Percentiles rank a stretch among this genome's conserved stretches.
phyloP scores from a whole-genome alignment of 2,888 invertebrate genomes.

The Drosophila eohydei region DNA sequence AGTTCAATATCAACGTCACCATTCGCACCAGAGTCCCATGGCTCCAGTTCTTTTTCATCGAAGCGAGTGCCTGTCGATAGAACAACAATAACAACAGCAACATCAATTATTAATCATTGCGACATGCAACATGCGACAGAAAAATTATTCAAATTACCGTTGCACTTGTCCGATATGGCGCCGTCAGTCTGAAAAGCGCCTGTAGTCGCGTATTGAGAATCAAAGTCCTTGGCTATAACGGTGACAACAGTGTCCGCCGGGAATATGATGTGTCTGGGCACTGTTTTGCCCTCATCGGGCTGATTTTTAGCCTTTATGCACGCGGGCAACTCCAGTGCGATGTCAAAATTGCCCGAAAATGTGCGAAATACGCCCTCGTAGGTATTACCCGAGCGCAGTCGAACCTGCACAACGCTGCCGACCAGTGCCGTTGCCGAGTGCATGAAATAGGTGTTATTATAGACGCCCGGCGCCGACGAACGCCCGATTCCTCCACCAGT shows the following conservation, averaged over 20 bases:
- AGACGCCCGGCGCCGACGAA: conserved; percentile 92
- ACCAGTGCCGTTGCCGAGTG: conserved; percentile 94
- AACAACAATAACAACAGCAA: background rate
- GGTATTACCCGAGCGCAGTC: conserved; percentile 92
- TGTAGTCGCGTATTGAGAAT: conserved; percentile 94
- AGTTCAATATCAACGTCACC: conserved; percentile 88
- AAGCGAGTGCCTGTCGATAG: conserved; percentile 76
- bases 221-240: conserved; percentile 93
- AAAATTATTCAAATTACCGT: conserved; percentile 86
- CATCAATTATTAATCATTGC: background rate
- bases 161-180: conserved; percentile 93
- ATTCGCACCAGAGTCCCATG: conserved; percentile 91
- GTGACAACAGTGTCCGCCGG: conserved; percentile 93
- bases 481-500: conserved; percentile 84
- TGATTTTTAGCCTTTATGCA: conserved; percentile 85
- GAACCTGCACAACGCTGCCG: conserved; percentile 92
- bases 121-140: too few species aligned
- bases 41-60: conserved; percentile 91
- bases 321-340: conserved; percentile 94
- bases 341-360: conserved; percentile 94
- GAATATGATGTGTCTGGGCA: conserved; percentile 87
- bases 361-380: conserved; percentile 97
- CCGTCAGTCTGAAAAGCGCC: conserved; percentile 95
- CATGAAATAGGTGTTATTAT: conserved; percentile 95
- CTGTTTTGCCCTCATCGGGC: conserved; percentile 80